phyloP scores from a whole-genome alignment of 2,888 invertebrate species.

The Dasysyrphus tricinctus region DNA sequence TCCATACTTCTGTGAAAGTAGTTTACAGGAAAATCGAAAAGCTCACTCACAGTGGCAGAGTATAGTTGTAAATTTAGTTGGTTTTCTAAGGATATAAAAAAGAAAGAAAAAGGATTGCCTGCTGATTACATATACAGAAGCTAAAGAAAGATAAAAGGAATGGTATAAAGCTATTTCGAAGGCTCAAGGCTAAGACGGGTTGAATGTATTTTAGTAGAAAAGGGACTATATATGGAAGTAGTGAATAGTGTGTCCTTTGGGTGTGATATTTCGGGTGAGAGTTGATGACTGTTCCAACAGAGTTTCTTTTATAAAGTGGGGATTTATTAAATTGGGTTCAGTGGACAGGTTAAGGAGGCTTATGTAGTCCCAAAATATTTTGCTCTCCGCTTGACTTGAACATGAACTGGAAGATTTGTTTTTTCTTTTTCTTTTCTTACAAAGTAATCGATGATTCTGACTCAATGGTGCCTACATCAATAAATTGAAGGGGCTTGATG shows the following conservation, averaged over 20 bases:
- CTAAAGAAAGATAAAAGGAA: not conserved
- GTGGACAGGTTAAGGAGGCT: conserved; percentile 24
- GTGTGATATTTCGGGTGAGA: not conserved
- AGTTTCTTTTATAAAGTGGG: conserved; percentile 6
- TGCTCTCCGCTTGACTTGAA: not conserved
- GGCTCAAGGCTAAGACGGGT: conserved; percentile 64
- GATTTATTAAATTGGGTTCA: conserved; percentile 32
- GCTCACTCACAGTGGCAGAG: not conserved
- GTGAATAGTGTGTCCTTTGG: conserved; percentile 19
- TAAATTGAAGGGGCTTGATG: not conserved
- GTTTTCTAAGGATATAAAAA: conserved; percentile 40
- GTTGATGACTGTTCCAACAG: not conserved
- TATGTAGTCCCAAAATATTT: conserved; percentile 21
- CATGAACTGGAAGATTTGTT: not conserved
- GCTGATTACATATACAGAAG: conserved; percentile 45
- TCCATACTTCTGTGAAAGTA: conserved; percentile 45
- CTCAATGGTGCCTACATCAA: not conserved
- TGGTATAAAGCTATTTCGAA: conserved; percentile 65
- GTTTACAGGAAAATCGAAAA: conserved; percentile 40
- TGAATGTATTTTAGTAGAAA: conserved; percentile 48
- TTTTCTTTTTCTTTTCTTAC: not conserved
- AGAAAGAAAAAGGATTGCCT: conserved; percentile 41
- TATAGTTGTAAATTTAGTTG: conserved; percentile 41
- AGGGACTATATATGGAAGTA: not conserved
- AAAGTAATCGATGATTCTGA: not conserved